phyloP scores from a whole-genome alignment of 2,888 invertebrate genomes.

The Papilio demoleus region DNA sequence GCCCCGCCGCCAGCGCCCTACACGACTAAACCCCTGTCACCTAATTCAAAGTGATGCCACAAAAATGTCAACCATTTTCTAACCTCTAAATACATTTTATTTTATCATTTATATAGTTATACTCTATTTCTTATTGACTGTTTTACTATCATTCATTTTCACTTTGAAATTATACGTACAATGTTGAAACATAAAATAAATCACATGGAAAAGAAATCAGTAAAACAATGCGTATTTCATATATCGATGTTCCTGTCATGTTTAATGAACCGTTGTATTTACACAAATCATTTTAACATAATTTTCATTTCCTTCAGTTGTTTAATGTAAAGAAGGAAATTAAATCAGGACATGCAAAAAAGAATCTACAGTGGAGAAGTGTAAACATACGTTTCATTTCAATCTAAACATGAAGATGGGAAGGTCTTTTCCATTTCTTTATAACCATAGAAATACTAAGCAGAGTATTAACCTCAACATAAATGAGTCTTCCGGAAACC shows the following conservation, averaged over 20 bases:
- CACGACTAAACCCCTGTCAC: constrained; percentile 15
- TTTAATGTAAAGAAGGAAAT: not conserved
- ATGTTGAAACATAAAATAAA: not conserved
- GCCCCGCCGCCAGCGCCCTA: not conserved
- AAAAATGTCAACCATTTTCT: constrained; percentile 12
- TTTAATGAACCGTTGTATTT: not conserved
- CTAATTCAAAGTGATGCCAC: constrained; percentile 17
- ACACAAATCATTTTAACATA: not conserved
- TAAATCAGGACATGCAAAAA: not conserved
- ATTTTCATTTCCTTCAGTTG: not conserved
- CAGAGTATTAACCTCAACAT: too few relatives aligned
- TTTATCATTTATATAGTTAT: not conserved
- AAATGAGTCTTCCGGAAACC: too few relatives aligned
- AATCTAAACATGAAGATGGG: too few relatives aligned
- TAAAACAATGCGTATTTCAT: not conserved
- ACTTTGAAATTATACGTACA: not conserved
- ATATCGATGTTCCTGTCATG: not conserved
- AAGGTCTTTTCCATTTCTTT: too few relatives aligned
- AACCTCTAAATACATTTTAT: not conserved
- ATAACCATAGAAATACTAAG: too few relatives aligned
- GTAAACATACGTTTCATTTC: too few relatives aligned
- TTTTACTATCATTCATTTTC: not conserved
- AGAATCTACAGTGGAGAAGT: not conserved
- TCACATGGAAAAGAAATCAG: not conserved
- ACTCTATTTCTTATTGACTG: not conserved